Evolutionary conservation across 2,888 invertebrate genomes (phyloP), one percentile per base, ranked within the genome.

Genomic region (Mechanitis mazaeus): DNA sequence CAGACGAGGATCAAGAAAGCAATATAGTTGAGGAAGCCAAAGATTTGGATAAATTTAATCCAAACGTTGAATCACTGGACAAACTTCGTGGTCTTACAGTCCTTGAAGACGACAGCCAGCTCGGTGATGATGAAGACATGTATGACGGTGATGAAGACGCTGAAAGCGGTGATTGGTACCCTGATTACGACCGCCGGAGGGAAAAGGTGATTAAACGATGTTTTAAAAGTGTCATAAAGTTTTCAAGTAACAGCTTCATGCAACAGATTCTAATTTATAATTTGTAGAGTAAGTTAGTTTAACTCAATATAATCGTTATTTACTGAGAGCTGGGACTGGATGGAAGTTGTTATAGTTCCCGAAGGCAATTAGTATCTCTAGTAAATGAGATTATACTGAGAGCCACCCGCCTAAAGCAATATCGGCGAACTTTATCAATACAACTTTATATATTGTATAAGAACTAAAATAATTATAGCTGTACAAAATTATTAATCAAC

Each of bases 91-190:
- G 76, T 1, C 77, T 90, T 2, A 89, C 88, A 0, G 83, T 87
- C 31, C 70, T 88, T 12, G 87, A 86, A 63, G 85, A 85, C 55
- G 88, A 87, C 38, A 79, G 75, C 20, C 70, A 68, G 58, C 63
- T 80, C 20, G 81, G 75, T 0, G 84, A 84, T 47, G 89, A 88
- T 45, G 84, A 84, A 55, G 85, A 87, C 60, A 67, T 78, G 64
- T 75, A 82, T 47, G 83, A 85, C 7, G 73, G 77, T 1, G 76
- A 76, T 28, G 78, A 77, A 1, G 84, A 82, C 55, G 82, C 77
- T 1, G 87, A 90, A 69, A 87, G 86, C 66, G 87, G 88, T 3
- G 84, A 87, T 74, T 84, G 83, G 80, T 87, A 85, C 67, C 78
- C 79, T 3, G 87, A 87, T 46, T 88, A 87, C 58, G 84, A 87